These are phyloP conservation scores for Muscidifurax raptorellus DNA, from an alignment of 1,140 invertebrate species.

Conservation along the genomic window DNA sequence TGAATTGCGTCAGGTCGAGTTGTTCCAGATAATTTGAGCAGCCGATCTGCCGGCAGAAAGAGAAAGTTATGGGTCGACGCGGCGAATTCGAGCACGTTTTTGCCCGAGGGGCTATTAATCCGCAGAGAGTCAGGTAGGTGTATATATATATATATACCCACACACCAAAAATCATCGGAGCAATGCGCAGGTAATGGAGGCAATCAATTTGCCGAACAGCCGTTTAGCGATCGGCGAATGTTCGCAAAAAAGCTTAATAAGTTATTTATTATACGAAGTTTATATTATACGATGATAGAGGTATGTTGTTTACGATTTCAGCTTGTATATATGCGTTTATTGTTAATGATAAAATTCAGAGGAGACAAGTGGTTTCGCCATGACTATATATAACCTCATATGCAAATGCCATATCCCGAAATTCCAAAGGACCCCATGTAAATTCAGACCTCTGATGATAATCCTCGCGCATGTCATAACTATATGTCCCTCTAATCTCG, in stretches of 20 bases:
- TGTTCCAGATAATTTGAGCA: background rate
- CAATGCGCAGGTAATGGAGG: background rate
- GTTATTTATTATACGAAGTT: too few relatives aligned
- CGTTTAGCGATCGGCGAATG: too few relatives aligned
- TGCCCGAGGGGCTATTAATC: background rate
- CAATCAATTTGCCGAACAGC: background rate
- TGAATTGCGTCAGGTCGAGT: background rate
- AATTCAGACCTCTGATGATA: background rate
- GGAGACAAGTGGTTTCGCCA: too few relatives aligned
- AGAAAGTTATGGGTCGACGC: slow-evolving; percentile 18
- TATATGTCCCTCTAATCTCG: background rate
- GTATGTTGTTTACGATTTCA: too few relatives aligned
- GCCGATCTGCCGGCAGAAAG: background rate
- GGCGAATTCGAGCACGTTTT: background rate
- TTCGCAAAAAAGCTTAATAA: too few relatives aligned
- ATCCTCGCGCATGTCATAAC: background rate
- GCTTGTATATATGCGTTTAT: too few relatives aligned
- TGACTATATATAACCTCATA: background rate
- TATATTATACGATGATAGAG: too few relatives aligned
- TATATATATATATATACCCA: too few relatives aligned
- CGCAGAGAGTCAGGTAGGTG: background rate
- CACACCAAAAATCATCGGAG: slow-evolving; percentile 3
- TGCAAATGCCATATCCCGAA: background rate
- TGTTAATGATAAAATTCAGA: too few relatives aligned
- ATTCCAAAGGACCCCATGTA: background rate